Evolutionary conservation across 1,140 invertebrate genomes (phyloP), one percentile per base, ranked within the genome.

Genomic region (Pogonognathellus flavescens): DNA sequence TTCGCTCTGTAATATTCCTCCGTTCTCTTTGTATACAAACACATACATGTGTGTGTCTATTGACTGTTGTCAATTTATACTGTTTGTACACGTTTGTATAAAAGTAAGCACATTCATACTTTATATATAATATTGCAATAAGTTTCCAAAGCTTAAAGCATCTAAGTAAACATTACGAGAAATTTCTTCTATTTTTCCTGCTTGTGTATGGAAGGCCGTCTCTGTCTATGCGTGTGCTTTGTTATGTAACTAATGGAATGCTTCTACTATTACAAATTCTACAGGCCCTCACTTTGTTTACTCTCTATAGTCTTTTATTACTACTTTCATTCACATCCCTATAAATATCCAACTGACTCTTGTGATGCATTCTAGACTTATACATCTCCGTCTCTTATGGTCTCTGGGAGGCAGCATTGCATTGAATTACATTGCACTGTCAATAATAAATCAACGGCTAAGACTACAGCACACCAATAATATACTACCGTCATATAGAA

Each of bases 371-470:
- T 41, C 16, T 9, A 22, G 14, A 66, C 25, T 31, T 25, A n/a
- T n/a, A n/a, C 25, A 6, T 5, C n/a, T 60, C 16, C 3, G 18
- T 14, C 13, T 13, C 31, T 41, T 41, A n/a, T n/a, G 31, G 31
- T 41, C 31, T 41, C 31, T 41, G 6, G 31, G 31, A 41, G 31
- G 1, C 31, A 41, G 31, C 2, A 1, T 41, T 41, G 31, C 31
- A 41, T 41, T 41, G 31, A 41, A 41, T 41, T 41, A 41, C 31
- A 41, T 41, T 41, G 62, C 62, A 66, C 25, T 66, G 20, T 66
- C 62, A 66, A 66, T 66, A 66, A 66, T 66, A 66, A 66, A 66
- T 66, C 62, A 66, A 66, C 62, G 62, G 22, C 22, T 41, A 41
- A 41, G 31, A 41, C 31, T 41, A 41, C 31, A 41, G 31, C 31